These are phyloP conservation scores for Sialia sialis DNA, from an alignment of 2,113 vertebrate genomes.

Conservation along the genomic window DNA sequence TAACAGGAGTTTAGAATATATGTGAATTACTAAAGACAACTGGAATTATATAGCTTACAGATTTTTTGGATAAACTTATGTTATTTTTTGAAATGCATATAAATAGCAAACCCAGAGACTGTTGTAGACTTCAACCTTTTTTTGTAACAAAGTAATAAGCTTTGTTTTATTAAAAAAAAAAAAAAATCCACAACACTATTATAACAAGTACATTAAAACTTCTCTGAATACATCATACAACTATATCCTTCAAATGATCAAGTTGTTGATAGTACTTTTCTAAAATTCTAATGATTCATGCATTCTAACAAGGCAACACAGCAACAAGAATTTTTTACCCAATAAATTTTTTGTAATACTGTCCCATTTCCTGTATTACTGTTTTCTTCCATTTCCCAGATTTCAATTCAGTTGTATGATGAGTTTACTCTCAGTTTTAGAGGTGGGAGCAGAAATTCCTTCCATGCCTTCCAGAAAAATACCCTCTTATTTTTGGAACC, in stretches of 20 bases:
- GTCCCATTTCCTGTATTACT: neutral
- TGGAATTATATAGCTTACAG: neutral
- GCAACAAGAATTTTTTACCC: neutral
- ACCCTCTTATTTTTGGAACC: neutral
- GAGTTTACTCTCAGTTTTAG: neutral
- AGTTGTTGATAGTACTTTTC: neutral
- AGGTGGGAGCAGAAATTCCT: neutral
- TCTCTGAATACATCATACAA: neutral
- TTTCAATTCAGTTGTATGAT: neutral
- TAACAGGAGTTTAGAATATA: neutral
- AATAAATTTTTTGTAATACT: neutral
- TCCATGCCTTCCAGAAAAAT: neutral
- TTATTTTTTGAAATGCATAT: neutral
- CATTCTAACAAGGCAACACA: neutral
- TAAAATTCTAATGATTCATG: neutral
- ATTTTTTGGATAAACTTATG: neutral
- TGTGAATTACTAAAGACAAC: neutral
- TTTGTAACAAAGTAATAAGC: neutral
- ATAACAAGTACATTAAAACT: neutral
- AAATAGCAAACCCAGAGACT: neutral
- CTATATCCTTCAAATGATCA: neutral
- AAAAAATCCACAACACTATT: accelerated
- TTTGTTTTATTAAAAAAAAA: neutral
- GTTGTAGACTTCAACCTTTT: neutral
- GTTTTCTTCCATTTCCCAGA: neutral